Evolutionary conservation across 2,797 vertebrate genomes (phyloP).

Genomic region (Gouania willdenowi): DNA sequence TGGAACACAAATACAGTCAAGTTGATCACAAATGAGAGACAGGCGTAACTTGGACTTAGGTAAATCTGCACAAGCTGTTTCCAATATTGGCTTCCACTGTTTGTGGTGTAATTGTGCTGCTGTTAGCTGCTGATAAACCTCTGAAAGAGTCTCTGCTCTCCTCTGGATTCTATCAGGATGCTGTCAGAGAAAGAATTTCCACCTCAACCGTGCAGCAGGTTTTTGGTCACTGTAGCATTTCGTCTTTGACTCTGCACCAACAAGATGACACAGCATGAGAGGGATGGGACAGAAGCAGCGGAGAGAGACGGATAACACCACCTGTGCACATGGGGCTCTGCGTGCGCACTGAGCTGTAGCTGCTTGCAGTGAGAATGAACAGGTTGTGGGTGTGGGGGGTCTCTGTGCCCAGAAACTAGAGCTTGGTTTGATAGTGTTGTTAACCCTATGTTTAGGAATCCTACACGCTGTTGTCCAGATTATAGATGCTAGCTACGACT

Average conservation of each 20-base stretch:
- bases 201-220: constrained; percentile 6
- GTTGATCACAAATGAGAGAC: constrained; percentile 4
- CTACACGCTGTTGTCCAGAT: no score
- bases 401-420: no score
- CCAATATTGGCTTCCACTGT: constrained; percentile 43
- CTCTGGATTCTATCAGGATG: constrained; percentile 56
- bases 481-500: no score
- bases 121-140: constrained; percentile 65
- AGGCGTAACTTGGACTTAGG: constrained; percentile 31
- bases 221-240: not conserved
- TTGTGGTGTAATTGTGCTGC: constrained; percentile 44
- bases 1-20: no score
- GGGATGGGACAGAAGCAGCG: constrained; percentile 10
- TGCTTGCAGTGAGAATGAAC: constrained; percentile 28
- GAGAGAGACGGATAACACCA: constrained; percentile 18
- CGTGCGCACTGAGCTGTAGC: constrained; percentile 10
- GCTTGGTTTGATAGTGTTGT: no score
- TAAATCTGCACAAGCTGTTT: constrained; percentile 39
- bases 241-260: constrained; percentile 16
- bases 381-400: no score
- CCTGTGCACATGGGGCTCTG: constrained; percentile 2
- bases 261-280: constrained; percentile 4
- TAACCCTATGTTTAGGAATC: no score
- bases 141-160: constrained; percentile 52
- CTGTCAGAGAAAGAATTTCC: constrained; percentile 38